phyloP scores from a whole-genome alignment of 2,113 vertebrate species.

The Callorhinus ursinus region DNA sequence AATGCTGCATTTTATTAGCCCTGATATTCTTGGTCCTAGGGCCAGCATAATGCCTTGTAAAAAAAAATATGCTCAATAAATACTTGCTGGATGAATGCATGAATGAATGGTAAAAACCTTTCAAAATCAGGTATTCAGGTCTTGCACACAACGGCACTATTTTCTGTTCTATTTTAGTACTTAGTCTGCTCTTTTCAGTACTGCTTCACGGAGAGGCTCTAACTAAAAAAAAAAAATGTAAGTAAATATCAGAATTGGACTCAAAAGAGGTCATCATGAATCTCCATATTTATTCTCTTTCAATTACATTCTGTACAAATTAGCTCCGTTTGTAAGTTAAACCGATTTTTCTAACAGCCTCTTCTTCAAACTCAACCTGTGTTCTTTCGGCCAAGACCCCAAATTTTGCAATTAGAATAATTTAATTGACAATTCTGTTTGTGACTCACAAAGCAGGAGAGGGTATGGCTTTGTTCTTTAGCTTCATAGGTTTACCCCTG shows the following conservation, averaged over 20 bases:
- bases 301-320: conserved; percentile 74
- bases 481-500: conserved; percentile 57
- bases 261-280: conserved; percentile 46
- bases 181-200: conserved; percentile 9
- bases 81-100: neutral
- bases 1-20: neutral
- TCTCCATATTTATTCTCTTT: conserved; percentile 71
- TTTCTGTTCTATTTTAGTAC: conserved; percentile 48
- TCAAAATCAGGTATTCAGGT: conserved; percentile 25
- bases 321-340: conserved; percentile 54
- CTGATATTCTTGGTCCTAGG: neutral
- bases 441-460: conserved; percentile 58
- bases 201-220: conserved; percentile 27
- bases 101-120: neutral
- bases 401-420: conserved; percentile 73
- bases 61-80: neutral
- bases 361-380: conserved; percentile 71
- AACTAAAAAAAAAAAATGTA: neutral
- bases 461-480: conserved; percentile 62
- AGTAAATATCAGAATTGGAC: conserved; percentile 71
- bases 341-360: conserved; percentile 68
- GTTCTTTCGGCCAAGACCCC: conserved; percentile 62
- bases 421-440: conserved; percentile 71
- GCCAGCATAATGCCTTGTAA: neutral
- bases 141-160: conserved; percentile 1